A percentile compares a stretch with the other conserved stretches of the same genome.
These are phyloP conservation scores for Eupithecia dodoneata DNA, from an alignment of 2,888 invertebrate genomes.

Conservation along the genomic window DNA sequence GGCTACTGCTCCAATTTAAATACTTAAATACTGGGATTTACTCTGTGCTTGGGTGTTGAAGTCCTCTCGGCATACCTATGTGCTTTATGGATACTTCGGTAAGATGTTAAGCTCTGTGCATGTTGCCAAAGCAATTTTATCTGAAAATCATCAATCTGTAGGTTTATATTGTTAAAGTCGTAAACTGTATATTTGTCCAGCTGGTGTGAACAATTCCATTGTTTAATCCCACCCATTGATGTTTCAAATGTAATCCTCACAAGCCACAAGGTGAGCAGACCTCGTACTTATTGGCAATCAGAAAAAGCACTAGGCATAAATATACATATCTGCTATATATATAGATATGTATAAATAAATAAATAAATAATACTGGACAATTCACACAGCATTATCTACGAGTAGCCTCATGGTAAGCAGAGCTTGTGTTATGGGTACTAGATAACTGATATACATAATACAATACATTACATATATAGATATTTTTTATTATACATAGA, in stretches of 20 bases:
- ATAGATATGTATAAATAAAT: no score
- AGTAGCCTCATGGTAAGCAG: no score
- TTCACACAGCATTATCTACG: no score
- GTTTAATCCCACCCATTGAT: no score
- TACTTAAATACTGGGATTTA: background rate
- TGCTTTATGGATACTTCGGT: background rate
- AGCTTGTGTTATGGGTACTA: no score
- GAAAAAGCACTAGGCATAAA: background rate
- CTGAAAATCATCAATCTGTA: background rate
- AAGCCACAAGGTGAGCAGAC: no score
- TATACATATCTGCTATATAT: background rate
- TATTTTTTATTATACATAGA: no score
- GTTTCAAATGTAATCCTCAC: no score
- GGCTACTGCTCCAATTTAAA: constrained; percentile 6
- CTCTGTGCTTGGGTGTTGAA: constrained; percentile 9
- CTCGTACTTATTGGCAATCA: background rate
- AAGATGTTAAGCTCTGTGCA: background rate
- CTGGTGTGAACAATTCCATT: background rate
- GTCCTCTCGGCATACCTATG: background rate
- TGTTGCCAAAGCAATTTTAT: background rate
- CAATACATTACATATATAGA: no score
- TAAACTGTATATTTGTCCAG: background rate
- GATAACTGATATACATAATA: no score
- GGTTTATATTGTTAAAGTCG: background rate
- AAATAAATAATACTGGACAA: no score